Conservation (phyloP, 2,797 vertebrate species). For the Sebastes aleutianus region DNA sequence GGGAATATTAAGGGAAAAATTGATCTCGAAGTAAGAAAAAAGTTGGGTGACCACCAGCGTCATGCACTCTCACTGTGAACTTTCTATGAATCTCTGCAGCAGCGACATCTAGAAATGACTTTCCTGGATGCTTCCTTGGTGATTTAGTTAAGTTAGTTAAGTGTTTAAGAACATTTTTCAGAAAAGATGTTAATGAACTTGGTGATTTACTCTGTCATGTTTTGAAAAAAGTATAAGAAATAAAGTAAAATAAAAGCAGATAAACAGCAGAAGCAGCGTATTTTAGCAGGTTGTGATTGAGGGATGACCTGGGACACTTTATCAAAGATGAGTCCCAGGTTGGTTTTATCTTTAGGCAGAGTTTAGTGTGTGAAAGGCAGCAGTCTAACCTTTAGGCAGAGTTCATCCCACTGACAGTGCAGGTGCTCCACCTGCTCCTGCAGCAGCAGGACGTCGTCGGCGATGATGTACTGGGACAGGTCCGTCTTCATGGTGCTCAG, state of each 20-base stretch:
- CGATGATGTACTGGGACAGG: conserved; percentile 86
- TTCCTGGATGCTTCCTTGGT: not conserved
- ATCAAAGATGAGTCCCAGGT: not conserved
- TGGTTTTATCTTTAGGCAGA: no score
- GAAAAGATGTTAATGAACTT: not conserved
- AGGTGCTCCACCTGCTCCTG: conserved; percentile 89
- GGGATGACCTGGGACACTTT: not conserved
- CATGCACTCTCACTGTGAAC: not conserved
- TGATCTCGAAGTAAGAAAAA: not conserved
- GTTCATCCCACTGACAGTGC: conserved; percentile 93
- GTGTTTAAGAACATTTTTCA: no score
- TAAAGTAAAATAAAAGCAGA: not conserved
- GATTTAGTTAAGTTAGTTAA: no score
- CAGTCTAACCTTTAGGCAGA: conserved; percentile 85
- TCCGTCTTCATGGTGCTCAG: conserved; percentile 87
- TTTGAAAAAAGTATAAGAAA: not conserved
- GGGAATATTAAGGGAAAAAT: no score
- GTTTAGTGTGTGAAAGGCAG: no score
- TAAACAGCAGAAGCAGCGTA: not conserved
- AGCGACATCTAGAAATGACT: not conserved
- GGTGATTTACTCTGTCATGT: not conserved
- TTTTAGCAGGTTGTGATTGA: not conserved
- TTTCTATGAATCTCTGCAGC: not conserved
- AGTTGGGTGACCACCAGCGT: not conserved
- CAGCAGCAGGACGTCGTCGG: conserved; percentile 86